Evolutionary conservation across 2,797 vertebrate species (phyloP).

Genomic region (Acrocephalus scirpaceus): DNA sequence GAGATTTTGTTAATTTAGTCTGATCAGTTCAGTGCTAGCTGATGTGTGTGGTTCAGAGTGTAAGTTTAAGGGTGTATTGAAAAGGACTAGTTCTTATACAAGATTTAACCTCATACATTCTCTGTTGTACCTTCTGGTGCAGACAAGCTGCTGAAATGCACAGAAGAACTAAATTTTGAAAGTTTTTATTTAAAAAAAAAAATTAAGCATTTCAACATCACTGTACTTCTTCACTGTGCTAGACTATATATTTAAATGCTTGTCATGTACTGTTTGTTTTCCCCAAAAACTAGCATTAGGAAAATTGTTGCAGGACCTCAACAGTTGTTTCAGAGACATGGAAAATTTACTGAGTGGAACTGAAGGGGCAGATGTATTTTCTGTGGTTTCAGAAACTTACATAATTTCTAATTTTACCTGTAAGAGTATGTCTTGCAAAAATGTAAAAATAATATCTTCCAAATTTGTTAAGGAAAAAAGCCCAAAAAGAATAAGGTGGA

Average conservation of each 20-base stretch:
- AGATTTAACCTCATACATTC: too few relatives aligned
- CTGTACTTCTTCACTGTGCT: neutral
- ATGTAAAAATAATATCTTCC: neutral
- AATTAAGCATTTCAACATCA: neutral
- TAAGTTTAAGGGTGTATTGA: neutral
- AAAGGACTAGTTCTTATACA: neutral
- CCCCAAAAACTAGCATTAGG: neutral
- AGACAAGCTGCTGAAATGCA: neutral
- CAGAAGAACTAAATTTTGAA: neutral
- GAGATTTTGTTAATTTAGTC: neutral
- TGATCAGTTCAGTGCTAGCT: neutral
- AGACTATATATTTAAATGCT: neutral
- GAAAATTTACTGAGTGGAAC: neutral
- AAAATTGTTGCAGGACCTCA: neutral
- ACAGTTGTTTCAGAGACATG: neutral
- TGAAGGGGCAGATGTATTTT: neutral
- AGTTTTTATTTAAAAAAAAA: neutral
- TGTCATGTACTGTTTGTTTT: neutral
- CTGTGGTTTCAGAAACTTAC: neutral
- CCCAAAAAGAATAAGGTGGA: neutral
- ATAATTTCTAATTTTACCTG: neutral
- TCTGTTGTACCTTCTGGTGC: neutral
- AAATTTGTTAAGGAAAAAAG: neutral
- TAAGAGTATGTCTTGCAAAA: neutral
- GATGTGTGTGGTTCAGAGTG: neutral